Evolutionary conservation across 2,113 vertebrate genomes (phyloP), one percentile per base, ranked within the genome.

Genomic region (Lophochroa leadbeateri): DNA sequence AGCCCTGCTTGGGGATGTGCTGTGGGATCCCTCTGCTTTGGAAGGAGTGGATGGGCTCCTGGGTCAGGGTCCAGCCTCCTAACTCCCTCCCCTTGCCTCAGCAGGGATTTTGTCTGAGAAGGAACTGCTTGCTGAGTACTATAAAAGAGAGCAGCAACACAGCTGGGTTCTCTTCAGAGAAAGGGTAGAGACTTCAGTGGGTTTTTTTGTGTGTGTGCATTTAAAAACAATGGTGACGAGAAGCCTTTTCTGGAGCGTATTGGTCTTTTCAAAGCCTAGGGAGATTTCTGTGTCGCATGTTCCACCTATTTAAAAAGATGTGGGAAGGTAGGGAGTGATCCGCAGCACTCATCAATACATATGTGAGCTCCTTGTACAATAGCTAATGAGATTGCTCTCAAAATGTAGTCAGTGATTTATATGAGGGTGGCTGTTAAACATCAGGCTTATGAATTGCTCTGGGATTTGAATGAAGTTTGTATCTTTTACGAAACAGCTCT

Each of bases 271-370:
- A 87, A 91, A 95, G 61, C 57, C 67, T 65, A 28, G 2, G 1
- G 53, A 70, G 57, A 63, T 87, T 82, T 72, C 47, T 87, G 72
- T 86, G 33, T 87, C 49, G 17, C 49, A 10, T 35, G 16, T 96
- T 90, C 82, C 49, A 88, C 58, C 67, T 88, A 8, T 94, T 37
- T 91, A 78, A 87, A 94, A 90, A 77, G 67, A 82, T 72, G 71
- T 92, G 76, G 92, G 91, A 90, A 92, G 87, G 61, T 19, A 69
- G 69, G n/a, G 49, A 87, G 47, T 79, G 71, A 81, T 94, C 43
- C 0, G 0, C 35, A 79, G 80, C 61, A 15, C 69, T 93, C 60
- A 65, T 91, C 67, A 44, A 1, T n/a, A 17, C 49, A 57, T 60
- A 16, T 15, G 1, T 53, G 86, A 92, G n/a, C 52, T 96, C 39